Evolutionary conservation across 2,797 vertebrate species (phyloP), one percentile per base, ranked within the genome.

Genomic region (Pelodytes ibericus): DNA sequence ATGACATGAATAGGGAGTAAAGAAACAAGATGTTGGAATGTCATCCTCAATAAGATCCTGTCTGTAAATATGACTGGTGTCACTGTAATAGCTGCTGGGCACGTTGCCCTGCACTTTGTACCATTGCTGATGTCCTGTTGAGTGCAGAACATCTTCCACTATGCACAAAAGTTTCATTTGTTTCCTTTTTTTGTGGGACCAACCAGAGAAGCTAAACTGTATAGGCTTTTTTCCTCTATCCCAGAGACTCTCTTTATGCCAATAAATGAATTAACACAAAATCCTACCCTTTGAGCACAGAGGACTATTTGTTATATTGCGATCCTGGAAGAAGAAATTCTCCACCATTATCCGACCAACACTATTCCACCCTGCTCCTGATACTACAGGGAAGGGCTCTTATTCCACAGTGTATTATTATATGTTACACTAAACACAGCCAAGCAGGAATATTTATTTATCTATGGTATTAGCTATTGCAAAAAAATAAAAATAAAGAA

Each of bases 391-490:
- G 9, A 53, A 73, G 71, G 64, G 70, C 20, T 67, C 24, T 29
- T 78, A 83, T 81, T 80, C 8, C 83, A 69, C 61, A 83, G 80
- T 82, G 84, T 83, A 81, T 80, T 83, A 81, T 80, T 82, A 83
- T 51, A 72, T 69, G 63, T 83, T 82, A 84, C 84, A 78, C 75
- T 76, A 27, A 75, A 66, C 73, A 80, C 66, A 81, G 77, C 81
- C 77, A 81, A 44, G 72, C 81, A 79, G 76, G 60, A 70, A 84
- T 82, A 86, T 79, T 79, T 79, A 79, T 88, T 87, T 79, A 84
- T 83, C 75, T 80, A 76, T 65, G 39, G 51, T 72, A 70, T 57
- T 72, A 73, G 63, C 44, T 25, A 64, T 72, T 74, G 76, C 76
- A 68, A 66, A 70, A 61, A 64, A 16, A 61, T n/a, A 76, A 51